Percentiles rank a stretch among this genome's conserved stretches.
Evolutionary conservation across 2,797 vertebrate genomes (phyloP).

Genomic region (Chelon auratus): DNA sequence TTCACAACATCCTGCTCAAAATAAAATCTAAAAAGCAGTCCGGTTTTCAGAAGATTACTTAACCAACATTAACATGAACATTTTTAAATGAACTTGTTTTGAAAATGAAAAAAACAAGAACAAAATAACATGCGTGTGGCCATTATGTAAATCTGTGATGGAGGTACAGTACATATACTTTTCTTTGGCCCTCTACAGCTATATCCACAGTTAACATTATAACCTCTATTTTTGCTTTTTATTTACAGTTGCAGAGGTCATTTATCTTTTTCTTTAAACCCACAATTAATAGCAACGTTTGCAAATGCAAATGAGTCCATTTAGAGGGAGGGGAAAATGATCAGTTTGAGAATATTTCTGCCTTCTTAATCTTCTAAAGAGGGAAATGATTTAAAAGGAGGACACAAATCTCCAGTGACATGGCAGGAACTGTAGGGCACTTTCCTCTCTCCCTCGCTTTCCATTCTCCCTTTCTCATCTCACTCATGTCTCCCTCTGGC

Average conservation of each 20-base stretch:
- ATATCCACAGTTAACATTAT: constrained; percentile 79
- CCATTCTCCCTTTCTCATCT: constrained; percentile 61
- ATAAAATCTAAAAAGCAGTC: background rate
- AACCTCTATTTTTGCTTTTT: constrained; percentile 71
- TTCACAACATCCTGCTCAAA: constrained; percentile 12
- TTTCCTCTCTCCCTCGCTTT: constrained; percentile 55
- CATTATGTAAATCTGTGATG: constrained; percentile 67
- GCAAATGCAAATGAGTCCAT: constrained; percentile 80
- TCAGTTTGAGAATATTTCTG: constrained; percentile 86
- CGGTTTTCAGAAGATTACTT: background rate
- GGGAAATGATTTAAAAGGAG: constrained; percentile 87
- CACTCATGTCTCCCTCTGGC: constrained; percentile 54
- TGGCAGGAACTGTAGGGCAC: constrained; percentile 78
- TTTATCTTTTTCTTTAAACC: constrained; percentile 70
- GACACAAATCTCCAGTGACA: constrained; percentile 87
- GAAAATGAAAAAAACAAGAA: constrained; percentile 1
- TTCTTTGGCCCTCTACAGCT: constrained; percentile 46
- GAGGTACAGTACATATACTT: constrained; percentile 40
- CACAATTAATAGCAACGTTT: constrained; percentile 77
- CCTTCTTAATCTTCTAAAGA: constrained; percentile 88
- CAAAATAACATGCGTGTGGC: constrained; percentile 6
- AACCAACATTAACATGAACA: too few relatives aligned
- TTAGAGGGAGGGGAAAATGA: constrained; percentile 75
- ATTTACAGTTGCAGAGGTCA: constrained; percentile 78
- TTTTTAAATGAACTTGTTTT: too few relatives aligned